Percentiles rank a stretch among this genome's conserved stretches.
Conservation (phyloP, 2,113 vertebrate species). For the Gulo gulo region DNA sequence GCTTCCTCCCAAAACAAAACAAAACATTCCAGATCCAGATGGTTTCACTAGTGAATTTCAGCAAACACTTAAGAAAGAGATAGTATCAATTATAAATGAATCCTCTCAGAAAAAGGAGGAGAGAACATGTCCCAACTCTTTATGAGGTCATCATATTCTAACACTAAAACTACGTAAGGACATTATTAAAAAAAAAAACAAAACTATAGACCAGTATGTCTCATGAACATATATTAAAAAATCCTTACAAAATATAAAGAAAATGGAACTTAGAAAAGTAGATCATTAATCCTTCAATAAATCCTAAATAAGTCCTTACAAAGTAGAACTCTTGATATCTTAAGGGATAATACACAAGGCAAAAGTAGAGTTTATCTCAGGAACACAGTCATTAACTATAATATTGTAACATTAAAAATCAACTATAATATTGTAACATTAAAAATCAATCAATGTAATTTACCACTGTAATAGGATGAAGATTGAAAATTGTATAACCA, state of each 20-base stretch:
- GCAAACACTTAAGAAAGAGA: not conserved
- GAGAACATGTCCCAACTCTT: not conserved
- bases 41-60: not conserved
- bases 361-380: not conserved
- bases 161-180: not conserved
- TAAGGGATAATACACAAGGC: not conserved
- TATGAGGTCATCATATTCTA: not conserved
- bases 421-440: not conserved
- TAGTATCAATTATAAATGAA: not conserved
- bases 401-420: not conserved
- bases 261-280: not conserved
- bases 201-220: not conserved
- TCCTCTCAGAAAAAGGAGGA: not conserved
- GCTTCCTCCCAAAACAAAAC: not conserved
- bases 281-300: not conserved
- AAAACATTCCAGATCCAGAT: not conserved
- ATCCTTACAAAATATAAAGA: not conserved
- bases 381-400: not conserved
- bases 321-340: not conserved
- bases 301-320: not conserved
- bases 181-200: not conserved
- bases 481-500: not conserved
- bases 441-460: not conserved
- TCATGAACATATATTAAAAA: not conserved
- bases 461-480: not conserved